Base-by-base conservation (phyloP, 2,113 vertebrate genomes). In the Scortum barcoo region DNA sequence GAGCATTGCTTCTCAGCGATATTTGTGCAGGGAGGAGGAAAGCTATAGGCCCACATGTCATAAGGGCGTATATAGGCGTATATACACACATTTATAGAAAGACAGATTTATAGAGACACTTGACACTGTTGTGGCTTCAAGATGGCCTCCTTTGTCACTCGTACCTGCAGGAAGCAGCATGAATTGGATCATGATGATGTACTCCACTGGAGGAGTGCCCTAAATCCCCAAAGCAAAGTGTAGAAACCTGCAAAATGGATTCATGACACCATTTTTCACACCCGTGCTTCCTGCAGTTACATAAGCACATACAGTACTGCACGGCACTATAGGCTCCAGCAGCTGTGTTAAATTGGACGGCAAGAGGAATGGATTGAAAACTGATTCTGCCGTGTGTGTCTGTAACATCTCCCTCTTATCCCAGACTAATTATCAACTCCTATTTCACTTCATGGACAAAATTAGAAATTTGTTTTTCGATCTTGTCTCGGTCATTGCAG, bases 391-490 rank as follows among this genome's bases (percentile, higher is more conserved):
- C 57, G 33, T 22, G 56, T 70, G 60, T 38, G 69, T 78, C 80
- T 73, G 69, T 44, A 83, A 58, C 76, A 28, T 81, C 87, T 83
- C 78, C 68, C 75, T 86, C 84, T 85, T 53, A 84, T 86, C 72
- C 72, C 80, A 79, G 70, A 79, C 74, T 86, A 91, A 91, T 93
- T 88, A 93, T 85, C 76, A 91, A 85, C 88, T 91, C 78, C 76
- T 78, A 75, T 89, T 92, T 88, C 81, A 62, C 88, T 85, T 91
- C 88, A 91, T 85, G 85, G 86, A 85, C 71, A 65, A 90, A 89
- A 92, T 91, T 80, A 88, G 83, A 88, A 86, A 90, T 92, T 83
- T 66, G 88, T 91, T 93, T 87, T 90, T 81, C 84, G 48, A 86
- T 92, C 86, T 90, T 69, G 79, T 86, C 84, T 82, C 14, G 71